Evolutionary conservation across 2,113 vertebrate species (phyloP).

Genomic region (Microtus pennsylvanicus): DNA sequence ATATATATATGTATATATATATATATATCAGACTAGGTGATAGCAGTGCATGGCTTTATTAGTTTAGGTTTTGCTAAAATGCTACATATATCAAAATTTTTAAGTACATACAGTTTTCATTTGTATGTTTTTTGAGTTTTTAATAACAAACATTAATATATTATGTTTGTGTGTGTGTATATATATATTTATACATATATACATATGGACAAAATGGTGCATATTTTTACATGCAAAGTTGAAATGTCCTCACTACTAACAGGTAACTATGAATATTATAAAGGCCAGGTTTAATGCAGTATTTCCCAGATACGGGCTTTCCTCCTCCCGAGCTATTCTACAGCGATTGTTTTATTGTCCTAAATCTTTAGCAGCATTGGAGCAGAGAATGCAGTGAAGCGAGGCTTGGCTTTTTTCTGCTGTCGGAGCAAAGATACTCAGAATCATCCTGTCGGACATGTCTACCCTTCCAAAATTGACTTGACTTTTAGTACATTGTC

Average conservation of each 20-base stretch:
- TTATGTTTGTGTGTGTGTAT: not conserved
- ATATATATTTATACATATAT: not conserved
- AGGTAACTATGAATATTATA: not conserved
- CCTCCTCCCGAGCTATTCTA: not conserved
- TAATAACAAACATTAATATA: not conserved
- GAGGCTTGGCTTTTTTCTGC: slow-evolving; percentile 16
- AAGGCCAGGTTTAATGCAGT: not conserved
- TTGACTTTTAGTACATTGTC: slow-evolving; percentile 64
- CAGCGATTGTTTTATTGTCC: slow-evolving; percentile 42
- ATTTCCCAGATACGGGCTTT: not conserved
- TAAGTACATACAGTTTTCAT: not conserved
- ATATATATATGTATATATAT: not conserved
- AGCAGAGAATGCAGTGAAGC: not conserved
- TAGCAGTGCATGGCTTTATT: no score
- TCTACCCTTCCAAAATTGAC: slow-evolving; percentile 36
- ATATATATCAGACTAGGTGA: no score
- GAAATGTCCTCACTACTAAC: not conserved
- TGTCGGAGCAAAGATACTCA: slow-evolving; percentile 14
- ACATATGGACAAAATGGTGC: not conserved
- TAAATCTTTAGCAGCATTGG: not conserved
- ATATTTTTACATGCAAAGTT: not conserved
- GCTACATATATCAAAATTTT: slow-evolving; percentile 5
- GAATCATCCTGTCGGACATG: not conserved
- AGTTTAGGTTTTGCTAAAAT: not conserved
- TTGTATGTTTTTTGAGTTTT: not conserved